Conservation (phyloP, 2,888 invertebrate genomes). For the Trichogramma dendrolimi region DNA sequence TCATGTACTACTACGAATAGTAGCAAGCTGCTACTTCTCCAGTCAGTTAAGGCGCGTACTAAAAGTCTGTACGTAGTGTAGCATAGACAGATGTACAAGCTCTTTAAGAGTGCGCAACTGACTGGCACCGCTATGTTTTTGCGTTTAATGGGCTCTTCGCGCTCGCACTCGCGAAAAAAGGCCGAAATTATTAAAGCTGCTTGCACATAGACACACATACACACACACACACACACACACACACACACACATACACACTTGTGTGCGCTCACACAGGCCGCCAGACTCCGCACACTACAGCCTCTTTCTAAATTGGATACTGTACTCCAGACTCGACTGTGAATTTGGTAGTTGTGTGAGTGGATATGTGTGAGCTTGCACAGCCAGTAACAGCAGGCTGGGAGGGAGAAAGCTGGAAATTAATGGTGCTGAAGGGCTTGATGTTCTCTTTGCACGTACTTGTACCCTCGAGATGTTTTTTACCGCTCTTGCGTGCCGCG, state of each 20-base stretch:
- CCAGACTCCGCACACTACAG: too few species aligned
- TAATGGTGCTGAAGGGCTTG: conserved; percentile 23
- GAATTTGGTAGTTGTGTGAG: conserved; percentile 16
- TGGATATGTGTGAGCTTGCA: not conserved
- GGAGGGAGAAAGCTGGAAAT: conserved; percentile 9
- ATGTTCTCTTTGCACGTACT: conserved; percentile 7
- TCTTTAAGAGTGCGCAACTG: too few species aligned
- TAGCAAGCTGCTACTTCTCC: too few species aligned
- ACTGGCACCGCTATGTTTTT: conserved; percentile 7
- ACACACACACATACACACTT: conserved; percentile 27
- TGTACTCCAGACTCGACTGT: conserved; percentile 18
- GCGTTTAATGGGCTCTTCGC: conserved; percentile 22
- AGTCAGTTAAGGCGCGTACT: too few species aligned
- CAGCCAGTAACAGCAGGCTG: not conserved
- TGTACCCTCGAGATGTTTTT: conserved; percentile 15
- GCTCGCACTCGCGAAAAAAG: conserved; percentile 30
- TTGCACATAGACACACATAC: conserved; percentile 27
- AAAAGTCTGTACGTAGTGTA: too few species aligned
- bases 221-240: too few species aligned
- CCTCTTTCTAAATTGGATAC: too few species aligned
- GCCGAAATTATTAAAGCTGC: conserved; percentile 19
- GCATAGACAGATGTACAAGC: too few species aligned
- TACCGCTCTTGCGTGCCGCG: not conserved
- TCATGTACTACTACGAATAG: not conserved
- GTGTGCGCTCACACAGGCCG: conserved; percentile 1